Percentiles rank a stretch among this genome's conserved stretches.
These are phyloP conservation scores for Drosophila paranaensis DNA, from an alignment of 2,888 invertebrate species.

Conservation along the genomic window DNA sequence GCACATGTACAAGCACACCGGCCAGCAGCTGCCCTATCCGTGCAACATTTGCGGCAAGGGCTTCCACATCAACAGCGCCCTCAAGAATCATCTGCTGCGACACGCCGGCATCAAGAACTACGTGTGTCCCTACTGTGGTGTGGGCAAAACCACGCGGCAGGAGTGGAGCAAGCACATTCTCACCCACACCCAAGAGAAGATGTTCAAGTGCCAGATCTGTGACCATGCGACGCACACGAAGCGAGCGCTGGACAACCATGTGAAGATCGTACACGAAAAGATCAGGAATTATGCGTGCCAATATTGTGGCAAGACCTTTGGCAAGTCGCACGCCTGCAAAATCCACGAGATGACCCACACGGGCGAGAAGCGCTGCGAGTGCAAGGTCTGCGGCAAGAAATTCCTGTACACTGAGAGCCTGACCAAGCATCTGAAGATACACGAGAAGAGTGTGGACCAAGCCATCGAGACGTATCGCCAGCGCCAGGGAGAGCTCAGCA, in stretches of 20 bases:
- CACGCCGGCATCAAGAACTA: constrained; percentile 84
- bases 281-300: constrained; percentile 80
- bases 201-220: constrained; percentile 81
- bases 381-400: constrained; percentile 81
- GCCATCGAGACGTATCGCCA: constrained; percentile 81
- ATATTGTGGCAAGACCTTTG: constrained; percentile 82
- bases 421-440: constrained; percentile 81
- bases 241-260: constrained; percentile 81
- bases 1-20: constrained; percentile 82
- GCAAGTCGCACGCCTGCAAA: constrained; percentile 82
- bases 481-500: constrained; percentile 67
- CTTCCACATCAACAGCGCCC: constrained; percentile 82
- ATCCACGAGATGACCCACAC: constrained; percentile 83
- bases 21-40: constrained; percentile 81
- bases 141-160: constrained; percentile 82
- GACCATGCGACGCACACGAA: constrained; percentile 82
- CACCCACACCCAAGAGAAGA: constrained; percentile 82
- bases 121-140: constrained; percentile 83
- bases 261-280: constrained; percentile 82
- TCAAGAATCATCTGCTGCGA: constrained; percentile 83
- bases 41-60: constrained; percentile 83
- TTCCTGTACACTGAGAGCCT: constrained; percentile 81
- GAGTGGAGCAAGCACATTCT: constrained; percentile 83
- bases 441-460: constrained; percentile 80
- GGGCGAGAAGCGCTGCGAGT: constrained; percentile 81